These are phyloP conservation scores for Drosophila bifasciata DNA, from an alignment of 1,140 invertebrate species.

Conservation along the genomic window DNA sequence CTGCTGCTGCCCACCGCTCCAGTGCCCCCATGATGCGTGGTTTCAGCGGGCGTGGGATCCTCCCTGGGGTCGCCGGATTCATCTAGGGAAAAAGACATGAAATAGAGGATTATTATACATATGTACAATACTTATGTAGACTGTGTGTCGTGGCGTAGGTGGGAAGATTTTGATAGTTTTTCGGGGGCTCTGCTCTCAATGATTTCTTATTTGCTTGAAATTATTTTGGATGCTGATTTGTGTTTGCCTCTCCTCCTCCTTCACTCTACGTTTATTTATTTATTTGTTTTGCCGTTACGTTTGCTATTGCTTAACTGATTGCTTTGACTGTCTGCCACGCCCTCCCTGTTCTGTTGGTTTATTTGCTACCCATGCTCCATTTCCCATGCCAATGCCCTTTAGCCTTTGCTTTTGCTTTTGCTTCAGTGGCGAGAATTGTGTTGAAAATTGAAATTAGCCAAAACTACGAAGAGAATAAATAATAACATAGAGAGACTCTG, in stretches of 20 bases:
- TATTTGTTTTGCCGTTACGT: slow-evolving; percentile 40
- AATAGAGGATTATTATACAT: neutral
- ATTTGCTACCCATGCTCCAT: neutral
- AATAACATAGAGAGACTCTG: neutral
- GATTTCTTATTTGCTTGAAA: slow-evolving; percentile 80
- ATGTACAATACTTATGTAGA: slow-evolving; percentile 3
- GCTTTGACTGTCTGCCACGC: slow-evolving; percentile 3
- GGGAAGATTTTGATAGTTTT: slow-evolving; percentile 44
- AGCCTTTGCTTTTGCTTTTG: neutral
- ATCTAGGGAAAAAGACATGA: slow-evolving; percentile 52
- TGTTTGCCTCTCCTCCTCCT: slow-evolving; percentile 36
- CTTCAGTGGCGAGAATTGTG: slow-evolving; percentile 45
- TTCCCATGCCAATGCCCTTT: too few relatives aligned
- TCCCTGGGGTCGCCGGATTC: slow-evolving; percentile 80
- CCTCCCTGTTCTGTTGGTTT: slow-evolving; percentile 36
- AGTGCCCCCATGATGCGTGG: slow-evolving; percentile 77
- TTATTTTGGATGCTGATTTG: slow-evolving; percentile 60
- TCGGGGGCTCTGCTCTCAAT: slow-evolving; percentile 23
- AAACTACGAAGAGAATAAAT: slow-evolving; percentile 36
- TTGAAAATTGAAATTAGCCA: slow-evolving; percentile 76
- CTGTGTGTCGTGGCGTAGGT: slow-evolving; percentile 21
- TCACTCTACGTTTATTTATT: slow-evolving; percentile 33
- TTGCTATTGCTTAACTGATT: slow-evolving; percentile 65
- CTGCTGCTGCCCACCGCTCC: slow-evolving; percentile 43
- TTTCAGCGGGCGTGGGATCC: slow-evolving; percentile 84